Conservation (phyloP, 2,888 invertebrate species). For the Branchellion lobata region DNA sequence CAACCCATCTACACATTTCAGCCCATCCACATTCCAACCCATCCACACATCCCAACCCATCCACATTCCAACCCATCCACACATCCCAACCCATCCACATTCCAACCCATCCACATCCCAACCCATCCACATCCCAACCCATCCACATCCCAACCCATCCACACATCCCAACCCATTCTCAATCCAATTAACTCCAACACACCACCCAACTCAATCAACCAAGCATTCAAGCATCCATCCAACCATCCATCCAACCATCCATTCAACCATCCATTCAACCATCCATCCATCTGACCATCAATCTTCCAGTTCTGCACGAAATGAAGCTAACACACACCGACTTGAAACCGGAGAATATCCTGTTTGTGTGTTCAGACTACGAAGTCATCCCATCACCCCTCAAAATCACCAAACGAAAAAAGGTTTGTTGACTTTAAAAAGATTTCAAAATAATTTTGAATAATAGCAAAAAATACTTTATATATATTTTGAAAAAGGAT, state of each 20-base stretch:
- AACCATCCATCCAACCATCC: background rate
- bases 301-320: constrained; percentile 77
- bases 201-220: constrained; percentile 12
- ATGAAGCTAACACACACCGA: constrained; percentile 97
- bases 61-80: too few relatives aligned
- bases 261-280: background rate
- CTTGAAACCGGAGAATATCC: constrained; percentile 97
- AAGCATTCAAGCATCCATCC: background rate
- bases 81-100: too few relatives aligned
- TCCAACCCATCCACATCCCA: too few relatives aligned
- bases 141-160: too few relatives aligned
- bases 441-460: background rate
- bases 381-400: constrained; percentile 62
- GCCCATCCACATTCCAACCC: too few relatives aligned
- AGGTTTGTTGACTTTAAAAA: background rate
- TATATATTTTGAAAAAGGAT: background rate
- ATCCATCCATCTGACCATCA: background rate
- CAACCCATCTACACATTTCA: too few relatives aligned
- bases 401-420: constrained; percentile 29
- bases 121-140: too few relatives aligned
- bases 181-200: too few relatives aligned
- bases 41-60: too few relatives aligned
- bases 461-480: background rate
- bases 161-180: too few relatives aligned
- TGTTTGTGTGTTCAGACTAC: constrained; percentile 89